Conservation (phyloP, 2,888 invertebrate species). For the Lomographa bimaculata region DNA sequence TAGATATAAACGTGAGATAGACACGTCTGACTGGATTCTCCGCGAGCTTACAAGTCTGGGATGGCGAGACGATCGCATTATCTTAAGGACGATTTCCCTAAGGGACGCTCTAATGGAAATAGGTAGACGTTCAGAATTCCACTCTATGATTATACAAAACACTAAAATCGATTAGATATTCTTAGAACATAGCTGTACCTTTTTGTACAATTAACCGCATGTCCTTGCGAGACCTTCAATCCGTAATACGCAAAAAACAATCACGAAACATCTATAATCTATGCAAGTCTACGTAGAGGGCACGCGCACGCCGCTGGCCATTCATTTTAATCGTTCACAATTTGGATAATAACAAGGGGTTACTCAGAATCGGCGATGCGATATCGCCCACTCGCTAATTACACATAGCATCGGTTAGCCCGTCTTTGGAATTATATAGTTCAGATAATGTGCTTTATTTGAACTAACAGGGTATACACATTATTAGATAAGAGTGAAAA, state of each 20-base stretch:
- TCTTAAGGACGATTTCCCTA: conserved; percentile 55
- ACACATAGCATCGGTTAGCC: conserved; percentile 42
- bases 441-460: conserved; percentile 7
- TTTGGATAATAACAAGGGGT: conserved; percentile 62
- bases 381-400: conserved; percentile 43
- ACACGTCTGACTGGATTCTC: conserved; percentile 19
- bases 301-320: conserved; percentile 50
- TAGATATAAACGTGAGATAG: conserved; percentile 8
- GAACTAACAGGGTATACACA: too few species aligned
- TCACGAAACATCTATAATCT: conserved; percentile 45
- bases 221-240: conserved; percentile 51
- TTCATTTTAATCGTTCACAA: conserved; percentile 56
- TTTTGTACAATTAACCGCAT: conserved; percentile 33
- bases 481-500: too few species aligned
- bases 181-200: conserved; percentile 31
- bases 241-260: conserved; percentile 45
- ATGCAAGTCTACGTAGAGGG: conserved; percentile 49
- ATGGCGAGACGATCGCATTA: conserved; percentile 36
- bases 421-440: conserved; percentile 24
- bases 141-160: too few species aligned
- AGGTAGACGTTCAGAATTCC: conserved; percentile 45
- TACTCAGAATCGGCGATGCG: conserved; percentile 41
- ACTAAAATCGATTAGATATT: conserved; percentile 23
- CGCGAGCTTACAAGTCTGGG: conserved; percentile 13
- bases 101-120: conserved; percentile 54